Evolutionary conservation across 37 sponge, comb jelly and placozoan genomes (phyloP).

Genomic region (Geodia barretti): DNA sequence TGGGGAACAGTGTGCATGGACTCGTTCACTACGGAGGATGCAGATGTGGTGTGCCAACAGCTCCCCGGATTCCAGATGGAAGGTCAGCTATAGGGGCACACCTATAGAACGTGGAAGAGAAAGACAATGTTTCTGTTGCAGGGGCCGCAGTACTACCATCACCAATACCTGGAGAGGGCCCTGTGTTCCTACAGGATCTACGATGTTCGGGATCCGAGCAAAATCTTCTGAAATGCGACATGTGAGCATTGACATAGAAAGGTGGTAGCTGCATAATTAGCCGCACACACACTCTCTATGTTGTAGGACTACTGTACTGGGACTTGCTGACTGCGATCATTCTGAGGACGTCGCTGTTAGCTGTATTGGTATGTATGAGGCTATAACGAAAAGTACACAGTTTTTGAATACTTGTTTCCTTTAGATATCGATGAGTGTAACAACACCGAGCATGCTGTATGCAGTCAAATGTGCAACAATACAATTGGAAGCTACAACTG

Average conservation of each 20-base stretch:
- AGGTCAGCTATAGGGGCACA: constrained; percentile 6
- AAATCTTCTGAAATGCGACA: constrained; percentile 20
- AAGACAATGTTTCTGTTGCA: not conserved
- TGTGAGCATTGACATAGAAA: not conserved
- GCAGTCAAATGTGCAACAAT: constrained; percentile 9
- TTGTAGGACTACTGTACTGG: constrained; percentile 2
- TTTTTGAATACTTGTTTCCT: not conserved
- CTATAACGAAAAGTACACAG: not conserved
- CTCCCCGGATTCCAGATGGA: constrained; percentile 24
- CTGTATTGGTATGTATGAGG: constrained; percentile 21
- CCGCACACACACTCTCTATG: not conserved
- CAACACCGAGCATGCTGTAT: not conserved
- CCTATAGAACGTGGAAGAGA: not conserved
- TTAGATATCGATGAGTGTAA: constrained; percentile 23
- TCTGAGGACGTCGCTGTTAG: constrained; percentile 35
- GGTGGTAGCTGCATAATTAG: not conserved
- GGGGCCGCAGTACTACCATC: not conserved
- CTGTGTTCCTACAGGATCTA: constrained; percentile 32
- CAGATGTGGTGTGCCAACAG: constrained; percentile 23
- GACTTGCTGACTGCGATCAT: constrained; percentile 17
- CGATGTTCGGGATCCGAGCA: constrained; percentile 19
- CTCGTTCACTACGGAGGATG: constrained; percentile 24
- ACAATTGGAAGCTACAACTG: constrained; percentile 47
- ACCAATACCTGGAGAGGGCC: not conserved
- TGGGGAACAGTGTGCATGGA: constrained; percentile 57